Base-by-base conservation (phyloP, 2,888 invertebrate species). In the Dynastes maya region DNA sequence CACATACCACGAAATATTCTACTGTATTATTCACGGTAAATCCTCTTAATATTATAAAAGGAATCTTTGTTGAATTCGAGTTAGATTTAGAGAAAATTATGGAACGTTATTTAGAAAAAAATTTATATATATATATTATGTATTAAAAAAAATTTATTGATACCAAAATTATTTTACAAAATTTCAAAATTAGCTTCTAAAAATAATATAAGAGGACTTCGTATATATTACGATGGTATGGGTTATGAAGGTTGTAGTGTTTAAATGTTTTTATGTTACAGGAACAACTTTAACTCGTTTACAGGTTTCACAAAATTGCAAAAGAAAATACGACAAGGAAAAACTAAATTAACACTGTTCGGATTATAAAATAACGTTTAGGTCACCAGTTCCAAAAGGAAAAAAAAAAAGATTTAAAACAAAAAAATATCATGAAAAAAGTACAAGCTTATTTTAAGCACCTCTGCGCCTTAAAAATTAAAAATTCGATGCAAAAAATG, bases 381-480 rank as follows among this genome's bases (percentile, higher is more conserved):
- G 91, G 91, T 90, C 90, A 89, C 90, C 90, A 90, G 90, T 90
- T 89, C 90, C 75, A 89, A 90, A 89, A 89, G 49, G 37, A 65
- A 65, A 16, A 40, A 16, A 40, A 49, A 53, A 68, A 49, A 68
- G 68, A 87, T 84, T 78, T 79, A 76, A 87, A 84, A 87, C 85
- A 84, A 86, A 89, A 58, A 58, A 87, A 90, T 91, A 91, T 91
- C 91, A 91, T 90, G 90, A 91, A 90, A 45, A 92, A 91, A 92
- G 92, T 92, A 92, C 92, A 92, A 92, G 92, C 92, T 92, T 92
- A 91, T 91, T 92, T 92, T 91, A 90, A 92, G 92, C 92, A 92
- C 92, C 92, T 92, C 92, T 92, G 92, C 92, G 92, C 92, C 92
- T 92, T 92, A 92, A 88, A 89, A 87, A 84, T 84, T 83, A 86